Base-by-base conservation (phyloP, 2,797 vertebrate genomes). In the Pteronotus mesoamericanus region DNA sequence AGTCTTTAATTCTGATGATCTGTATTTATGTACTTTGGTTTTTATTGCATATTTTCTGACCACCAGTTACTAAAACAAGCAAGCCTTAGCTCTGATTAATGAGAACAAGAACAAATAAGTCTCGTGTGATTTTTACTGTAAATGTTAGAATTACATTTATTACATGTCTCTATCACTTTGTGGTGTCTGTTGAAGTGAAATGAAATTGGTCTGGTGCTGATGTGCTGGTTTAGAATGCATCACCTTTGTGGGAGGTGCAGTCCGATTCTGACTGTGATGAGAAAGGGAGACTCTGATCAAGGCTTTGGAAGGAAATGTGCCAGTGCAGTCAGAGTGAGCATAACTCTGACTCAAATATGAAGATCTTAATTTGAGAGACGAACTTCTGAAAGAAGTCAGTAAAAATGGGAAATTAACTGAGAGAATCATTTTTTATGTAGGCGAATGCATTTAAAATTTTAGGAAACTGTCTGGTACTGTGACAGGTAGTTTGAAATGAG, bases 91-190 rank as follows among this genome's bases (percentile, higher is more conserved):
- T 91, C 18, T 85, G 29, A 59, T 94, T 83, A 83, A 91, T 74
- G 53, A 84, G 57, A 96, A 84, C 12, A 90, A 64, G 14, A 86
- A 29, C 68, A 90, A 85, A 92, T 92, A 24, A 85, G 66, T 82
- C 32, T 88, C 18, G 0, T 87, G 18, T 78, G 46, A 55, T 64
- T 94, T 75, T 71, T 82, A 68, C 7, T 68, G 18, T 92, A 86
- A 96, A 84, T 86, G 44, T 92, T 96, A 86, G 79, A 91, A 93
- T 91, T 89, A 42, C 32, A 93, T 86, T 94, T 94, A 22, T 86
- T 95, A 42, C 1, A 2, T 75, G 15, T 82, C 34, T 96, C n/a
- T 72, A 12, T 95, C 55, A 59, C 15, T 71, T 71, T 42, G 51
- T 93, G 24, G 29, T 93, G n/a, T 88, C 26, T 34, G 64, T 69